A percentile compares a stretch with the other conserved stretches of the same genome.
phyloP scores from a whole-genome alignment of 2,113 vertebrate genomes.

The Euleptes europaea region DNA sequence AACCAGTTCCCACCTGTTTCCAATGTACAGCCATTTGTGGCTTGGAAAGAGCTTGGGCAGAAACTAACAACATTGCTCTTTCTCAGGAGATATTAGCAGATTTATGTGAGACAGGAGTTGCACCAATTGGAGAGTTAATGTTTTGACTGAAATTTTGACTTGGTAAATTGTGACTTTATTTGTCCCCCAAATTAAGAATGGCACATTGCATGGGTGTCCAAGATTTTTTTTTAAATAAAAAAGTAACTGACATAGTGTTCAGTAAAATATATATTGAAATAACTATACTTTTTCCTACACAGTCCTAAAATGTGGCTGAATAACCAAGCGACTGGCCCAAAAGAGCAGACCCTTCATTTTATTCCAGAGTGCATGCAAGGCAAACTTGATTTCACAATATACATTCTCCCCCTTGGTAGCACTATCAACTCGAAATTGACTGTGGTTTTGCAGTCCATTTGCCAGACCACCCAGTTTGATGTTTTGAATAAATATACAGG shows the following conservation, averaged over 20 bases:
- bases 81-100: not conserved
- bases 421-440: not conserved
- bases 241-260: not conserved
- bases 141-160: not conserved
- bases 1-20: not conserved
- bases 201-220: no score
- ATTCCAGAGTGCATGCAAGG: accelerated
- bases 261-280: not conserved
- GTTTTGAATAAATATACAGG: constrained; percentile 13
- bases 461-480: not conserved
- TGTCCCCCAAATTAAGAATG: no score
- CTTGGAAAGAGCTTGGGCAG: not conserved
- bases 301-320: not conserved
- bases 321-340: not conserved
- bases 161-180: not conserved
- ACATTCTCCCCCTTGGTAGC: not conserved
- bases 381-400: not conserved
- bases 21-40: not conserved
- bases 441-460: not conserved
- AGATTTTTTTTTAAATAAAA: not conserved
- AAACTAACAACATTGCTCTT: not conserved
- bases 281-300: not conserved
- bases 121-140: not conserved
- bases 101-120: not conserved
- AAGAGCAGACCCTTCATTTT: not conserved